Percentiles rank a stretch among this genome's conserved stretches.
Conservation (phyloP, 2,888 invertebrate species). For the Ischnus inquisitorius region DNA sequence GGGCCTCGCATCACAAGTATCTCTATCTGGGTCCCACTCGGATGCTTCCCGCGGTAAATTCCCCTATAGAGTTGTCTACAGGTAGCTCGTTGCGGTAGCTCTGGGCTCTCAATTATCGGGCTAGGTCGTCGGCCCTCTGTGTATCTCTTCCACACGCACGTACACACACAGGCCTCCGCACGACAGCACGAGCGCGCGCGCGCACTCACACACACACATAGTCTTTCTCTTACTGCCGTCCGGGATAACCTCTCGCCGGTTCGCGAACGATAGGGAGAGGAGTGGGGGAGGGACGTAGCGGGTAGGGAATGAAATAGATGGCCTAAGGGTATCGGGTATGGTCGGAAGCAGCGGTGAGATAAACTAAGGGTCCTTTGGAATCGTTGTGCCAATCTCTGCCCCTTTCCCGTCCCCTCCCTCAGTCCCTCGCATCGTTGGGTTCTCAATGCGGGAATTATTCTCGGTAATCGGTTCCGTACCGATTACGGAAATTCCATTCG, state of each 20-base stretch:
- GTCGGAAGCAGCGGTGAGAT: conserved; percentile 48
- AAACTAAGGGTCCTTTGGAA: conserved; percentile 52
- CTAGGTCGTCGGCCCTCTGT: conserved; percentile 48
- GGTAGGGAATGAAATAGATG: conserved; percentile 36
- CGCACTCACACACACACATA: not conserved
- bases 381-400: conserved; percentile 62
- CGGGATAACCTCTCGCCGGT: conserved; percentile 3
- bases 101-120: conserved; percentile 71
- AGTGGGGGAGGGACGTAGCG: not conserved
- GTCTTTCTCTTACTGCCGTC: not conserved
- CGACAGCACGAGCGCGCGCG: not conserved
- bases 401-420: conserved; percentile 17
- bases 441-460: conserved; percentile 56
- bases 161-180: conserved; percentile 25
- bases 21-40: not conserved
- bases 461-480: conserved; percentile 66
- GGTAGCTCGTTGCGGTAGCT: conserved; percentile 70
- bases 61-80: conserved; percentile 58
- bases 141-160: conserved; percentile 36
- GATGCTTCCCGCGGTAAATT: not conserved
- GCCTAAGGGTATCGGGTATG: conserved; percentile 37
- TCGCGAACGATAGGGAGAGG: not conserved
- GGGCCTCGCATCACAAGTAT: conserved; percentile 27
- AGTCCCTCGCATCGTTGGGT: conserved; percentile 13
- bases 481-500: conserved; percentile 56